These are phyloP conservation scores for Mus musculus DNA, from an alignment of 2,113 vertebrate species.

Conservation along the genomic window GRCm39 chr16:44524001-44524500, in stretches of 20 bases:
- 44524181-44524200: not conserved
- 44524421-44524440: not conserved
- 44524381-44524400: not conserved
- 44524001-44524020: slow-evolving; percentile 78
- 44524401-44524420: not conserved
- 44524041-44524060: slow-evolving; percentile 81
- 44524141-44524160: not conserved
- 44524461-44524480: not conserved
- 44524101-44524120: not conserved
- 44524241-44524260: not conserved
- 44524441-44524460: not conserved
- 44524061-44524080: slow-evolving; percentile 73
- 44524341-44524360: not conserved
- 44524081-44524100: not conserved
- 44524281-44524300: slow-evolving; percentile 12
- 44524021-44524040: slow-evolving; percentile 80
- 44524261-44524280: not conserved
- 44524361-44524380: not conserved
- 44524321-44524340: not conserved
- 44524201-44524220: not conserved
- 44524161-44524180: not conserved
- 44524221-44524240: not conserved
- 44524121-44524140: not conserved
- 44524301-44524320: not conserved
- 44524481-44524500: not conserved